phyloP scores from a whole-genome alignment of 2,888 invertebrate species.

The Gastracanthus pulcherrimus region DNA sequence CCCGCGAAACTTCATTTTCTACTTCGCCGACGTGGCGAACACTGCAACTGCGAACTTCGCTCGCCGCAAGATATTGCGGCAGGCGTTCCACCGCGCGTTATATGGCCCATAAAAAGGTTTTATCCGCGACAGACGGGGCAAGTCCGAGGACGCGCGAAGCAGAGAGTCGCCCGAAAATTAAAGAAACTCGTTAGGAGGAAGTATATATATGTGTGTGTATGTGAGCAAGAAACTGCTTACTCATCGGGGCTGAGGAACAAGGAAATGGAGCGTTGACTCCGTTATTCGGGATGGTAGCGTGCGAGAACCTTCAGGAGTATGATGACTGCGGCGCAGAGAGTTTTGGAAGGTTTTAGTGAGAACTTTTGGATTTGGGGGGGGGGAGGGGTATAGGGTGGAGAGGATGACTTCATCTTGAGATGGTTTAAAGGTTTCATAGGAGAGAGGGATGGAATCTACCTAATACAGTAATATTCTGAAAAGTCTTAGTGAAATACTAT shows the following conservation, averaged over 20 bases:
- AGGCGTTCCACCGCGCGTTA: not conserved
- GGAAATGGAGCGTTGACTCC: not conserved
- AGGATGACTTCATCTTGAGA: too few relatives aligned
- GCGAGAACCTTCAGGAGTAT: not conserved
- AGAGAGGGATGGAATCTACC: too few relatives aligned
- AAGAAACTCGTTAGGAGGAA: constrained; percentile 15
- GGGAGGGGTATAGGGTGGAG: too few relatives aligned
- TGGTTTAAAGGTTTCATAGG: too few relatives aligned
- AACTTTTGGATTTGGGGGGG: not conserved
- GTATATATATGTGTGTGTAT: not conserved
- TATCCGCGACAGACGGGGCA: not conserved
- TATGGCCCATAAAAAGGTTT: constrained; percentile 26
- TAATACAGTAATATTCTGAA: too few relatives aligned
- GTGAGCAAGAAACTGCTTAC: not conserved
- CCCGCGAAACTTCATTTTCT: constrained; percentile 2
- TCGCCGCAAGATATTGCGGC: not conserved
- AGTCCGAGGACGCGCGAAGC: not conserved
- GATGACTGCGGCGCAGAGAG: too few relatives aligned
- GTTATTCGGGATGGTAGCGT: not conserved
- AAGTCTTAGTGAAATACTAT: too few relatives aligned
- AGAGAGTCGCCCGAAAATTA: constrained; percentile 14
- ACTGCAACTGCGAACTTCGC: not conserved
- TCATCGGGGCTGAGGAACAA: not conserved
- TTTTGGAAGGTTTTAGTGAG: not conserved
- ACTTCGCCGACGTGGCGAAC: not conserved